Conservation (phyloP, 2,113 vertebrate species). For the Proteles cristata region DNA sequence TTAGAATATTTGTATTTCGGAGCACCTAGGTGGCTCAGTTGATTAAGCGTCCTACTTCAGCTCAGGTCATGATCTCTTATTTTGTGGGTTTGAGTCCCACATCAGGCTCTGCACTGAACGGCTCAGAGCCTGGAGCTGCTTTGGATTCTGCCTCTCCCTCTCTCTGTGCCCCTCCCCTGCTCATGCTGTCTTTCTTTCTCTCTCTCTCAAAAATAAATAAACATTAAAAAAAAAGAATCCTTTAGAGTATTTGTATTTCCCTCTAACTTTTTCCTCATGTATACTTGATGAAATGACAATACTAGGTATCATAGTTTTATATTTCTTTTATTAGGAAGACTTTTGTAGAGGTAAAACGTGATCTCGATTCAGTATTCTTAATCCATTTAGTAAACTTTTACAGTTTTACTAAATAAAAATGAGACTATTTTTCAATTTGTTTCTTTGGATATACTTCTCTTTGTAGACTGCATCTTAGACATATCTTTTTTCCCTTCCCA, state of each 20-base stretch:
- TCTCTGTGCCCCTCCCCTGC: too few relatives aligned
- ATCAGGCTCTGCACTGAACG: too few relatives aligned
- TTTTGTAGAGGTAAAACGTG: not conserved
- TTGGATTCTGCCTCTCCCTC: too few relatives aligned
- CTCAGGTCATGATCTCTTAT: too few relatives aligned
- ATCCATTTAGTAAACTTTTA: not conserved
- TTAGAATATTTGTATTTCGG: not conserved
- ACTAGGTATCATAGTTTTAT: not conserved
- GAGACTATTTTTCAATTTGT: not conserved
- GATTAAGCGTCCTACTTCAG: too few relatives aligned
- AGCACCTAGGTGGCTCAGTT: too few relatives aligned
- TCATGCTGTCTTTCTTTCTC: too few relatives aligned
- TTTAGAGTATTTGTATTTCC: not conserved
- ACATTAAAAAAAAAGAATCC: too few relatives aligned
- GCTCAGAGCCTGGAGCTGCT: too few relatives aligned
- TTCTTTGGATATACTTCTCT: not conserved
- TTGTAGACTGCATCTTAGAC: not conserved
- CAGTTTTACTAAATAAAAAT: not conserved
- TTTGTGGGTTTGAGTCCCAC: too few relatives aligned
- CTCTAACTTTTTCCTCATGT: not conserved
- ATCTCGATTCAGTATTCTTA: not conserved
- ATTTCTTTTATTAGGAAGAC: not conserved
- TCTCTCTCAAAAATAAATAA: too few relatives aligned
- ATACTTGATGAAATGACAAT: not conserved
- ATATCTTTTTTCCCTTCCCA: not conserved